These are phyloP conservation scores for Passer domesticus DNA, from an alignment of 2,113 vertebrate species.

Conservation along the genomic window DNA sequence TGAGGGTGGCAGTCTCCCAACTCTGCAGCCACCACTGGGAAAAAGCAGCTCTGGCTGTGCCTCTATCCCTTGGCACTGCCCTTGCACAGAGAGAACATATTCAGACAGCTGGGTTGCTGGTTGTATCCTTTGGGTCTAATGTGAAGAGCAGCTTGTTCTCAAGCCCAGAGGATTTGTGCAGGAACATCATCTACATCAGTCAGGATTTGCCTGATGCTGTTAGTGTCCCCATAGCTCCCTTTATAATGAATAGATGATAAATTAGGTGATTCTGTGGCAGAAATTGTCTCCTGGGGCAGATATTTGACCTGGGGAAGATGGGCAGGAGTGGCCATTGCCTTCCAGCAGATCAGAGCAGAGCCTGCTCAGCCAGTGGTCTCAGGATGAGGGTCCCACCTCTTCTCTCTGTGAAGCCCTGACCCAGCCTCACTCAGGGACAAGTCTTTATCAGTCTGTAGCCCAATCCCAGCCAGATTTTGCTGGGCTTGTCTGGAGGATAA, in stretches of 20 bases:
- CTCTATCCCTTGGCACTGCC: neutral
- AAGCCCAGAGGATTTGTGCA: neutral
- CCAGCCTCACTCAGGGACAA: neutral
- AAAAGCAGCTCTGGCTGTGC: neutral
- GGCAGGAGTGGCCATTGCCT: neutral
- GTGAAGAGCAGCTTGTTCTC: neutral
- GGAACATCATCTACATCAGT: neutral
- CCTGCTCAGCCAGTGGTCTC: neutral
- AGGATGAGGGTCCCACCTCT: neutral
- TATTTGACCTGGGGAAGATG: neutral
- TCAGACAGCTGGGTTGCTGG: neutral
- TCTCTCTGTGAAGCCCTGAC: neutral
- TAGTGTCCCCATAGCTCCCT: neutral
- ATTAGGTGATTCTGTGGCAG: neutral
- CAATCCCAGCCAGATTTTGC: fast-evolving
- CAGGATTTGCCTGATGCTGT: neutral
- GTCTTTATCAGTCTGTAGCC: neutral
- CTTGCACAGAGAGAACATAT: neutral
- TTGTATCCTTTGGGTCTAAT: neutral
- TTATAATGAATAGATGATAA: neutral
- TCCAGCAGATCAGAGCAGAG: neutral
- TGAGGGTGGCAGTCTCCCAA: neutral
- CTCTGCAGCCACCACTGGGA: neutral
- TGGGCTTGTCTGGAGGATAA: neutral
- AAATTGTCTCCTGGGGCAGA: neutral